phyloP scores from a whole-genome alignment of 2,797 vertebrate genomes.

The Phrynocephalus forsythii region DNA sequence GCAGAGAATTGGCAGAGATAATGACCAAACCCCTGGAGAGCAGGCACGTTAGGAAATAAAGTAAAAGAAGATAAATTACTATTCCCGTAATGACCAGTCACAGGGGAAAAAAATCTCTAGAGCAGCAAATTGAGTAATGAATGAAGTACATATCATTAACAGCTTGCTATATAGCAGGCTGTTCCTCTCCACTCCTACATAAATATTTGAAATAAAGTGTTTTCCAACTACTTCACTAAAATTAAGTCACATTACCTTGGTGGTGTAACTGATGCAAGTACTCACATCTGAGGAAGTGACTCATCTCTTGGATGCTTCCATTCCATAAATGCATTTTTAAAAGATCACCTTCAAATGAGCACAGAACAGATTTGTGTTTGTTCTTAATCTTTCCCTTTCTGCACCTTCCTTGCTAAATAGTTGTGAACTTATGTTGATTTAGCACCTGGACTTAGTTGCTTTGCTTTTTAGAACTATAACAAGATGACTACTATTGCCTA shows the following conservation, averaged over 20 bases:
- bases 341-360: neutral
- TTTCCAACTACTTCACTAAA: neutral
- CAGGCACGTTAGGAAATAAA: neutral
- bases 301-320: neutral
- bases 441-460: neutral
- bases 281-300: neutral
- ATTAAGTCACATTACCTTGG: slow-evolving; percentile 4
- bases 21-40: neutral
- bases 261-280: slow-evolving; percentile 7
- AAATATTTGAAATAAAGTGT: slow-evolving; percentile 13
- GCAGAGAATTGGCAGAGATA: slow-evolving; percentile 36
- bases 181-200: neutral
- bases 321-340: slow-evolving; percentile 17
- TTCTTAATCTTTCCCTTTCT: neutral
- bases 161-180: slow-evolving; percentile 23
- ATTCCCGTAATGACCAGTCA: neutral
- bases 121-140: neutral
- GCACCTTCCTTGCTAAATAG: neutral
- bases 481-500: neutral
- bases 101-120: neutral
- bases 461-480: neutral
- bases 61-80: neutral
- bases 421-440: neutral
- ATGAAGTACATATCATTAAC: slow-evolving; percentile 19
- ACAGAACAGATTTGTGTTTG: neutral